Conservation (phyloP, 2,797 vertebrate genomes). For the Scolopax bukidnonensis region DNA sequence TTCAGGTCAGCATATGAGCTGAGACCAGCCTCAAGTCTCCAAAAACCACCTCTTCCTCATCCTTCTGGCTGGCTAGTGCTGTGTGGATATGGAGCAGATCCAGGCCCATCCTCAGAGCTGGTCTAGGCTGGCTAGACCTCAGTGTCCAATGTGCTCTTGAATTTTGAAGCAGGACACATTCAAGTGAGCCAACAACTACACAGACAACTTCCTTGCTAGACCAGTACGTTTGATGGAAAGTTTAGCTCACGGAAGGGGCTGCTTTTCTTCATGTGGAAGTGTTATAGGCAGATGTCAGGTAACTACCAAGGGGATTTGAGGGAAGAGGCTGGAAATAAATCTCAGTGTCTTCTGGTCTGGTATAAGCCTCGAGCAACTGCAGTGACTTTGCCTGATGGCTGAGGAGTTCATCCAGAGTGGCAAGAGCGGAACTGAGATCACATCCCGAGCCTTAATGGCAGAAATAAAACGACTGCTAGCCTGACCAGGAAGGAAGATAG, state of each 20-base stretch:
- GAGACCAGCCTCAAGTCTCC: neutral
- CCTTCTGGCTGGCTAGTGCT: neutral
- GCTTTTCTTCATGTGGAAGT: neutral
- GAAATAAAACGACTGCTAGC: slow-evolving; percentile 3
- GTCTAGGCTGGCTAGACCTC: neutral
- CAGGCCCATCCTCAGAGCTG: neutral
- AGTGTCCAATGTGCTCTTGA: neutral
- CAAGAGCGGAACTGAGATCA: neutral
- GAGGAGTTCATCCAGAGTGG: neutral
- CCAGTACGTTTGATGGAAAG: neutral
- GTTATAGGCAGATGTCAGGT: neutral
- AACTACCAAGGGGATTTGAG: neutral
- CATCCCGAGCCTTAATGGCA: neutral
- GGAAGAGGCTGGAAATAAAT: neutral
- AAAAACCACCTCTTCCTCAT: neutral
- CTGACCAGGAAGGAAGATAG: neutral
- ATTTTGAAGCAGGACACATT: neutral
- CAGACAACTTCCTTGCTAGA: neutral
- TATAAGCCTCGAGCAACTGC: neutral
- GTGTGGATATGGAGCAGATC: neutral
- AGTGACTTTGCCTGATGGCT: neutral
- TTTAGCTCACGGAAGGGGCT: neutral
- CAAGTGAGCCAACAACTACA: neutral
- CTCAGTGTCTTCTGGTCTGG: neutral
- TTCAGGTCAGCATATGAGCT: neutral